These are phyloP conservation scores for Capromys pilorides DNA, from an alignment of 2,797 vertebrate genomes.

Conservation along the genomic window DNA sequence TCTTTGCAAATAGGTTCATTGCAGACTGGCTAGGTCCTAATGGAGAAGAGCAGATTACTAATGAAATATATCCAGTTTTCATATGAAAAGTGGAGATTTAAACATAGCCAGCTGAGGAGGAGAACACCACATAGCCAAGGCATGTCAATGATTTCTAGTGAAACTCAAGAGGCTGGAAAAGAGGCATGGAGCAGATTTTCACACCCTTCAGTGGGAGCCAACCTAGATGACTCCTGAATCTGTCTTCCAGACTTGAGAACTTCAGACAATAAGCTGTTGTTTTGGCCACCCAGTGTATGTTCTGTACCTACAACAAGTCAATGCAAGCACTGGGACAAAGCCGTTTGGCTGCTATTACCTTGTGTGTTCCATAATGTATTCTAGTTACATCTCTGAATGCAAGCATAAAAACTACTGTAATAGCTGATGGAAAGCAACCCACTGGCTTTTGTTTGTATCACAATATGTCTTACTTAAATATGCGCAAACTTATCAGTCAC, in stretches of 20 bases:
- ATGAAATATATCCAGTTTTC: background rate
- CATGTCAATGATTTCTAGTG: accelerated
- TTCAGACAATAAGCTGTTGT: background rate
- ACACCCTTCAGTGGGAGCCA: background rate
- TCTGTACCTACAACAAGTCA: background rate
- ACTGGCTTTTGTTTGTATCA: background rate
- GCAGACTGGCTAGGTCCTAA: background rate
- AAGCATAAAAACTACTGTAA: background rate
- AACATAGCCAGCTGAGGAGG: background rate
- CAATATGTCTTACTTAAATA: background rate
- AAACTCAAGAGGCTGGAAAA: background rate
- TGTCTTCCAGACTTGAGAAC: background rate
- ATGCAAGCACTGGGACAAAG: background rate
- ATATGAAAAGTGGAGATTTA: background rate
- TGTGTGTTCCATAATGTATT: background rate
- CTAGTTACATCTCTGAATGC: background rate
- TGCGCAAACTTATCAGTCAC: no score
- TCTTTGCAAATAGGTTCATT: background rate
- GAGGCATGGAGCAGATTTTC: background rate
- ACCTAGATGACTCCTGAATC: background rate
- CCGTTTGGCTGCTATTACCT: background rate
- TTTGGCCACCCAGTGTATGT: background rate
- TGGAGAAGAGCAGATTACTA: background rate
- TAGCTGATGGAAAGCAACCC: background rate
- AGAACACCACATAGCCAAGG: background rate